Evolutionary conservation across 2,888 invertebrate genomes (phyloP), one percentile per base, ranked within the genome.

Genomic region (Myathropa florea): DNA sequence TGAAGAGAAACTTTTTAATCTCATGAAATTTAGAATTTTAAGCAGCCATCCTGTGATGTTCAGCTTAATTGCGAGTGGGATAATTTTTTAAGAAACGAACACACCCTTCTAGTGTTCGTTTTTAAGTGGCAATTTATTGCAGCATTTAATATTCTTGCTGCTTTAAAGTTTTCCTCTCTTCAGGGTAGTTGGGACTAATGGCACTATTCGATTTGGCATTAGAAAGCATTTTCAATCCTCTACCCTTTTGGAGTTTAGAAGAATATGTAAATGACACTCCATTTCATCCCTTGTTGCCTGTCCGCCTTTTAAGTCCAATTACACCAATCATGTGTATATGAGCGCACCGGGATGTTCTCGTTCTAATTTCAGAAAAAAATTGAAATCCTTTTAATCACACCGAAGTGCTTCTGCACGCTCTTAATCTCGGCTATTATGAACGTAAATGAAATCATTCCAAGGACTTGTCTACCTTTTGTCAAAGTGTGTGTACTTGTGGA

Each of bases 371-470:
- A 61, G 64, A 26, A 78, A 83, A 81, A 84, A 61, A 70, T 83
- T 72, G 18, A 79, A 87, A 87, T 83, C 87, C 87, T 80, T 87
- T 87, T 87, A 87, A 87, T 87, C 87, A 87, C 83, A 87, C 79
- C 76, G 24, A 83, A 87, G 87, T 87, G 87, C 83, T 87, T 30
- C 87, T 80, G 87, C 83, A 80, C 80, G 57, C 87, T 83, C 87
- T 87, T 87, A 87, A 87, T 87, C 87, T 76, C 76, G 80, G 83
- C 87, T 87, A 87, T 87, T 87, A 87, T 83, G 75, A 71, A 83
- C 83, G 83, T 60, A 87, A 83, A 87, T 80, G 83, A 87, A 87
- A 76, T 87, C 75, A 76, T 87, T 87, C 71, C 71, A 60, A 83
- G 80, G 79, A 79, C 75, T 80, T 80, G 57, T 57, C 70, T 79